A percentile compares a stretch with the other conserved stretches of the same genome.
Conservation (phyloP, 1,140 invertebrate species). For the Panagrolaimus sp. region DNA sequence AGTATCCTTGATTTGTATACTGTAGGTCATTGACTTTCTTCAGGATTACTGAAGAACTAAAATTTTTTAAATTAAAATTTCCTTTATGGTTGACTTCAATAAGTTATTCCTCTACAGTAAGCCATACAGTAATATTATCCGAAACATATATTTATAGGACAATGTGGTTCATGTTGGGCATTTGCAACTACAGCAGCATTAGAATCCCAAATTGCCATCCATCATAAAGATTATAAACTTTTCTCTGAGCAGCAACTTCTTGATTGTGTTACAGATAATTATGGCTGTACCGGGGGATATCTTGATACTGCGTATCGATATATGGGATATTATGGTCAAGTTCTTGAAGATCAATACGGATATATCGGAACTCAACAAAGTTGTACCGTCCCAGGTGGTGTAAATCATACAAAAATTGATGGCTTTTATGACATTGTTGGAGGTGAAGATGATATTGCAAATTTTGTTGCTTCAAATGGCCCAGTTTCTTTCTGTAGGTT, state of each 20-base stretch:
- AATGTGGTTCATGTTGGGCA: constrained; percentile 94
- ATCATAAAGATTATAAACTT: constrained; percentile 72
- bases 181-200: constrained; percentile 91
- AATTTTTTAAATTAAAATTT: too few relatives aligned
- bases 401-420: neutral
- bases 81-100: too few relatives aligned
- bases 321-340: constrained; percentile 65
- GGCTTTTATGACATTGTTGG: constrained; percentile 11
- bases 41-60: too few relatives aligned
- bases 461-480: constrained; percentile 15
- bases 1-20: too few relatives aligned
- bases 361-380: constrained; percentile 68
- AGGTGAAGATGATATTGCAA: neutral
- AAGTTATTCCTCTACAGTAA: too few relatives aligned
- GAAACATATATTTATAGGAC: constrained; percentile 49
- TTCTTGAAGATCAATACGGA: constrained; percentile 81
- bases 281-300: constrained; percentile 81
- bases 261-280: constrained; percentile 83
- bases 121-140: too few relatives aligned
- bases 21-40: too few relatives aligned
- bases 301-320: constrained; percentile 75
- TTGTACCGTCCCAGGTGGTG: neutral
- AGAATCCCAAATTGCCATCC: constrained; percentile 82
- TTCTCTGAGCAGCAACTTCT: constrained; percentile 77
- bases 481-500: neutral